A percentile compares a stretch with the other conserved stretches of the same genome.
phyloP scores from a whole-genome alignment of 1,140 invertebrate genomes.

The Solen grandis region DNA sequence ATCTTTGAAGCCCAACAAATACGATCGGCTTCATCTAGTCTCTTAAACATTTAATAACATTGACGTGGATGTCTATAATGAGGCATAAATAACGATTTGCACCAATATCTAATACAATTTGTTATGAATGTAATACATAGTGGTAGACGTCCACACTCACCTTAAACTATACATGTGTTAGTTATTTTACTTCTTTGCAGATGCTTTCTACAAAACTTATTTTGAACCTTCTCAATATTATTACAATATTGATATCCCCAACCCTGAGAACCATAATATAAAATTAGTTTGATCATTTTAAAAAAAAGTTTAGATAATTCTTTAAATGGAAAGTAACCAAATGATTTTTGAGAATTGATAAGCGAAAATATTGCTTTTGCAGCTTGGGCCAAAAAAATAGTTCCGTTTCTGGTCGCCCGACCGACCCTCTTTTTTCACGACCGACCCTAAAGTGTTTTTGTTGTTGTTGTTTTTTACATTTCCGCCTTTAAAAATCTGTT shows the following conservation, averaged over 20 bases:
- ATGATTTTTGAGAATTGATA: too few relatives aligned
- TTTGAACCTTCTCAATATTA: slow-evolving; percentile 29
- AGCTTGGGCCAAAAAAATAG: too few relatives aligned
- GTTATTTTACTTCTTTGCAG: not conserved
- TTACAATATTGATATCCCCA: slow-evolving; percentile 6
- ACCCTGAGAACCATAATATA: slow-evolving; percentile 42
- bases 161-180: slow-evolving; percentile 13
- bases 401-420: too few relatives aligned
- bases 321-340: not conserved
- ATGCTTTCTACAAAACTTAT: slow-evolving; percentile 15
- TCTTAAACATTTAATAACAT: too few relatives aligned
- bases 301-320: slow-evolving; percentile 25
- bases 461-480: too few relatives aligned
- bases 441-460: too few relatives aligned
- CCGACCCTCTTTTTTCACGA: too few relatives aligned
- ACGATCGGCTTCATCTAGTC: slow-evolving; percentile 17
- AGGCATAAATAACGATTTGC: not conserved
- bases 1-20: slow-evolving; percentile 10
- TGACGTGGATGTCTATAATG: slow-evolving; percentile 23
- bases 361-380: too few relatives aligned
- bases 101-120: slow-evolving; percentile 11
- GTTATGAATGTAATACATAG: slow-evolving; percentile 17
- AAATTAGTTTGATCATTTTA: slow-evolving; percentile 3
- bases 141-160: slow-evolving; percentile 29
- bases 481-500: too few relatives aligned